Conservation (phyloP, 1,140 invertebrate species). For the roundworm (Caenorhabditis elegans) region WBcel235 BX284606.5:6416501-6417000, state of each 20-base stretch:
- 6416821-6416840: conserved; percentile 24
- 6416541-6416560: not conserved
- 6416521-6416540: not conserved
- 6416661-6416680: too few species aligned
- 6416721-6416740: too few species aligned
- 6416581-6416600: not conserved
- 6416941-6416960: conserved; percentile 32
- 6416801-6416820: conserved; percentile 14
- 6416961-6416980: not conserved
- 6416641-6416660: not conserved
- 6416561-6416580: conserved; percentile 1
- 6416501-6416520: not conserved
- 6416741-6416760: not conserved
- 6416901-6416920: not conserved
- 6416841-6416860: conserved; percentile 10
- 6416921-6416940: conserved; percentile 11
- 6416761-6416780: not conserved
- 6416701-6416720: too few species aligned
- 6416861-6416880: conserved; percentile 18
- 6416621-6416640: not conserved
- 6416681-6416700: too few species aligned
- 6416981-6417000: not conserved
- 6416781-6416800: not conserved
- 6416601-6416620: not conserved
- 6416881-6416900: not conserved